A percentile compares a stretch with the other conserved stretches of the same genome.
phyloP scores from a whole-genome alignment of 1,140 invertebrate species.

The Drosophila biarmipes region DNA sequence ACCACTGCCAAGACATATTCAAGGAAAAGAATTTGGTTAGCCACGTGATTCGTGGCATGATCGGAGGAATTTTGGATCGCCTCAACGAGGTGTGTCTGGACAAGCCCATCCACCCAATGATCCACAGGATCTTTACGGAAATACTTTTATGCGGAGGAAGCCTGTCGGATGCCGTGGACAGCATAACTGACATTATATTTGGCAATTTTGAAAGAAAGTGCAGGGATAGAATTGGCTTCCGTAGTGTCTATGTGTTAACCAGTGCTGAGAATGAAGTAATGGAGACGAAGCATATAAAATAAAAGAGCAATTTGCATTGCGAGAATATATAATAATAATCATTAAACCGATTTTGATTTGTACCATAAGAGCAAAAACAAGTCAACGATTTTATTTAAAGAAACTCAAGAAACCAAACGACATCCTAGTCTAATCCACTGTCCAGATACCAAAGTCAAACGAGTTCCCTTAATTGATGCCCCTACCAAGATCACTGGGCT shows the following conservation, averaged over 20 bases:
- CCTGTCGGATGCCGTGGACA: not conserved
- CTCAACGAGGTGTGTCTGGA: not conserved
- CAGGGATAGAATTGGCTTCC: not conserved
- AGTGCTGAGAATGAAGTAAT: not conserved
- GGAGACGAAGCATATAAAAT: not conserved
- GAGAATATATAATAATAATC: not conserved
- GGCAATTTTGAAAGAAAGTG: not conserved
- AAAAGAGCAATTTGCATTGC: too few relatives aligned
- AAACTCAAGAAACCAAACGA: slow-evolving; percentile 12
- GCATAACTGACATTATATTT: not conserved
- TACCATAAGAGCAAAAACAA: too few relatives aligned
- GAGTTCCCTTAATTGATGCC: not conserved
- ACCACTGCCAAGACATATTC: slow-evolving; percentile 7
- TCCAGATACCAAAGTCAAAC: not conserved
- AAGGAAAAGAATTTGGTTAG: not conserved
- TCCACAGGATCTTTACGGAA: slow-evolving; percentile 1
- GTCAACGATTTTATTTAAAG: not conserved
- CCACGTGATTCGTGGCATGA: slow-evolving; percentile 14
- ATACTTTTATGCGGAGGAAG: slow-evolving; percentile 12
- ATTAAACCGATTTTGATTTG: too few relatives aligned
- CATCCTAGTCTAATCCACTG: not conserved
- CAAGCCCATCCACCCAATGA: not conserved
- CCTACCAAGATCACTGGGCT: not conserved
- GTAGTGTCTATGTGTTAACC: not conserved
- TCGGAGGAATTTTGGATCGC: not conserved